Evolutionary conservation across 2,113 vertebrate genomes (phyloP), one percentile per base, ranked within the genome.

Genomic region (Lagenorhynchus albirostris): DNA sequence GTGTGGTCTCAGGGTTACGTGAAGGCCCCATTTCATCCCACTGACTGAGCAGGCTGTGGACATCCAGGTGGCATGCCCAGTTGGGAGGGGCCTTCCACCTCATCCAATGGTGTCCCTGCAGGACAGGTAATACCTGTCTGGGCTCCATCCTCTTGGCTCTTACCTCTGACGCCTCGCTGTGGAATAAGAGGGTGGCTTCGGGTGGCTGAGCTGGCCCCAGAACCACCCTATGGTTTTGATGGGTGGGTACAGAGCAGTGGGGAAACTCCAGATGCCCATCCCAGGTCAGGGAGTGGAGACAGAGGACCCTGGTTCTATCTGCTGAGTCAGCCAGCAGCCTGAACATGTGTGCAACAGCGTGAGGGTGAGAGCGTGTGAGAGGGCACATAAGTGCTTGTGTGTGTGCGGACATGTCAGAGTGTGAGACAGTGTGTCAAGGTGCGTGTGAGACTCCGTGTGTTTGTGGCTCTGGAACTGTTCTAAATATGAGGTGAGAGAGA

Each of bases 361-460:
- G 50, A 25, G 63, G 13, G 26, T n/a, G 31, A 97, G 47, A 1
- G 25, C 14, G 38, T 15, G n/a, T 7, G 18, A 13, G 36, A 17
- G 71, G 25, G 55, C 9, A 3, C 0, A 0, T 14, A 23, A 41
- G 41, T 14, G 29, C 4, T 21, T 20, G 29, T 8, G 25, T 0
- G 2, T 36, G 71, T 12, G 25, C 29, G 87, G 71, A 2, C 15
- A 47, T 53, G 33, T 58, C 73, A 53, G 79, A 47, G 71, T 2
- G 18, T 26, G 41, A 47, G 38, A 53, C 7, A 36, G 36, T 0
- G 11, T 33, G 84, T 12, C 23, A 8, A 10, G 10, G 55, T 20
- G 67, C 4, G 1, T 38, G 58, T 65, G 26, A 73, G 76, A 21
- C 31, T 38, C 1, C 6, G 0, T 33, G 15, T 10, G 63, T 26